phyloP scores from a whole-genome alignment of 2,888 invertebrate species.

The Amiota mariae region DNA sequence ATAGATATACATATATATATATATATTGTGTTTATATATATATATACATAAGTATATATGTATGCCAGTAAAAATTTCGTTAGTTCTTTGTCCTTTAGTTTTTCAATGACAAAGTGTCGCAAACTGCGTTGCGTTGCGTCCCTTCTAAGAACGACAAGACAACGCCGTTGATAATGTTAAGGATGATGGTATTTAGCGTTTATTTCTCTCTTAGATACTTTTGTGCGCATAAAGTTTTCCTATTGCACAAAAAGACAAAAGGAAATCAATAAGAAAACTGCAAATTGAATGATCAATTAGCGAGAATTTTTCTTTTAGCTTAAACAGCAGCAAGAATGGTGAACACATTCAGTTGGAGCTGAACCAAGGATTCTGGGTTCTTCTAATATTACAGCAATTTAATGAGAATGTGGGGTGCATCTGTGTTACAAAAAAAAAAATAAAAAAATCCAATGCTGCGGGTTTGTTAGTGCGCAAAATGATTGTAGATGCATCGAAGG shows the following conservation, averaged over 20 bases:
- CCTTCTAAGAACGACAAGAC: neutral
- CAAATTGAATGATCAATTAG: slow-evolving; percentile 31
- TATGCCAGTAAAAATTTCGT: slow-evolving; percentile 2
- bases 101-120: neutral
- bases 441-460: slow-evolving; percentile 1
- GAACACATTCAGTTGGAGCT: neutral
- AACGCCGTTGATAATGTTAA: neutral
- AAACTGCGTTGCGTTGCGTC: neutral
- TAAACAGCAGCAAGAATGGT: neutral
- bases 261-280: slow-evolving; percentile 29
- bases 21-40: no score
- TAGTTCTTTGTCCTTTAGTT: slow-evolving; percentile 13
- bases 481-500: slow-evolving; percentile 12
- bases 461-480: slow-evolving; percentile 18
- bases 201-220: slow-evolving; percentile 1
- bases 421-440: no score
- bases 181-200: slow-evolving; percentile 13
- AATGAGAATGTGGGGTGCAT: neutral
- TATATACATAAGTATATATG: no score
- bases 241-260: neutral
- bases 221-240: slow-evolving; percentile 7
- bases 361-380: neutral
- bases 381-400: neutral
- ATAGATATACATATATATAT: neutral
- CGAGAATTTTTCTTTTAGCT: slow-evolving; percentile 21